Base-by-base conservation (phyloP, 2,113 vertebrate species). In the Stigmatopora argus region DNA sequence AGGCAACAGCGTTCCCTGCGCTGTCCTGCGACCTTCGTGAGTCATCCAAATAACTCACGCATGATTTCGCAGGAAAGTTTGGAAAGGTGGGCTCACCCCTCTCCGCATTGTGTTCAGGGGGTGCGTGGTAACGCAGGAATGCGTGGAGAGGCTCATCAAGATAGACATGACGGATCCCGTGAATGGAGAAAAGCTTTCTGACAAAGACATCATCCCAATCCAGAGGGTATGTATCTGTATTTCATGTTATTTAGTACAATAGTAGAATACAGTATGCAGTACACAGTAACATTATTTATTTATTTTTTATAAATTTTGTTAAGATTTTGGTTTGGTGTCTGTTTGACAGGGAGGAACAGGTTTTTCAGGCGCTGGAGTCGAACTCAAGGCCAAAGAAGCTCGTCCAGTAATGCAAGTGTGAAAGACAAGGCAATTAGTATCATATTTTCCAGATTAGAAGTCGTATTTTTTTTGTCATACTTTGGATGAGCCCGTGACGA, bases 391-490 rank as follows among this genome's bases (percentile, higher is more conserved):
- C 0, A 94, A 94, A 80, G 93, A 95, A 80, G 91, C 94, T 1
- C 83, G 94, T 64, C 94, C 94, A 0, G 94, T 96, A 48, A 96
- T 96, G 94, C 92, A 93, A 70, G 94, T 92, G 13, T 96, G 85
- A 94, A 47, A 56, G 46, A 44, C 44, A 5, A 41, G 13, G 46
- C 17, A 41, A 41, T 41, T 41, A 41, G 38, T 41, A 41, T 1
- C 38, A 10, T 8, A 41, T 41, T 3, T 41, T 41, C 38, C 38
- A 10, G 38, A 41, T 10, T 41, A 10, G 6, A 41, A 8, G 4
- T 7, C 7, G 9, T 10, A 41, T 8, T 41, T 41, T 41, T 31
- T 31, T 31, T n/a, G n/a, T 41, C 6, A 41, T 41, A 41, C 38
- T 41, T 41, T 41, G 38, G 38, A 1, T 41, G 3, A 41, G 38